Base-by-base conservation (phyloP, 2,888 invertebrate species). In the Euproctis similis region DNA sequence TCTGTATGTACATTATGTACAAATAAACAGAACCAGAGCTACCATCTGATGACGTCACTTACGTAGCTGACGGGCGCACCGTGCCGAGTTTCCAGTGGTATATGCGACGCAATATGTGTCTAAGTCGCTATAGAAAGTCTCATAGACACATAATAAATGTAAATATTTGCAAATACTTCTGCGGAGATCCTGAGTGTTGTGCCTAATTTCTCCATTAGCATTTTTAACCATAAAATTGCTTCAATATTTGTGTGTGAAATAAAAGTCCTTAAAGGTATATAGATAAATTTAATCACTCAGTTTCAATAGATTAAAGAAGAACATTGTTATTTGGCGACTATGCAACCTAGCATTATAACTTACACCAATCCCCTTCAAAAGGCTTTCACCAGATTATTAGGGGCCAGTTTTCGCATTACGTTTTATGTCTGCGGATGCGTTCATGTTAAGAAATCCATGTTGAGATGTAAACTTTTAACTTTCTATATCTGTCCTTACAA, bases 371-470 rank as follows among this genome's bases (percentile, higher is more conserved):
- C 71, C 68, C 64, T 65, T 68, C 65, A 62, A 60, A 71, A 64
- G 69, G 80, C 80, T 81, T 81, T 81, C 81, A 71, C 80, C 68
- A 60, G 54, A 46, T 62, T n/a, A n/a, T n/a, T n/a, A n/a, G n/a
- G n/a, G 55, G 61, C 60, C 59, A 66, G 72, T 74, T 77, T 80
- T 77, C 73, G 75, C 74, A 69, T 80, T 78, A 82, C 80, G 74
- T 73, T 74, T 70, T 81, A 80, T 78, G 80, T 81, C 63, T 75
- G 56, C 52, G 67, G 71, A 73, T 71, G 71, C 62, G 61, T 58
- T 66, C 66, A 74, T 77, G 73, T 77, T 73, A 63, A 66, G 63
- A 62, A 63, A 70, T 70, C 63, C 66, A 67, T 72, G 76, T 77
- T 78, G 77, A 73, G 67, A 61, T 60, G 63, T n/a, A n/a, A 76